Evolutionary conservation across 2,797 vertebrate genomes (phyloP), one percentile per base, ranked within the genome.

Genomic region (Clarias laeviceps): DNA sequence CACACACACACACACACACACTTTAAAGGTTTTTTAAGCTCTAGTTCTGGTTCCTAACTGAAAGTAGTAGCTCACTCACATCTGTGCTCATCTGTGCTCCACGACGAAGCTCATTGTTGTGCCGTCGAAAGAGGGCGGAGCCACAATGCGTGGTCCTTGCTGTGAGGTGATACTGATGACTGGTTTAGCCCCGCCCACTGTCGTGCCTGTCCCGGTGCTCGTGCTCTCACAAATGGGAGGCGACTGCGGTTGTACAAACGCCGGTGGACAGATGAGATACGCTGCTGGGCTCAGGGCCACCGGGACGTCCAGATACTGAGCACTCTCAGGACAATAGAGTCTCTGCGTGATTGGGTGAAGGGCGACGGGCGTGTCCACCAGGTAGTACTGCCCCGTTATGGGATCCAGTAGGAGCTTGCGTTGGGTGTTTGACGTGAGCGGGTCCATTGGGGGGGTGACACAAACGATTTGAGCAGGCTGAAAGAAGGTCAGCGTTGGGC

Each of bases 51-150:
- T 17, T 66, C 15, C 27, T 8, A 66, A 66, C 65, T 66, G 65
- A 32, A 66, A 64, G n/a, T 64, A 27, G 11, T 34, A 6, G 90
- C 94, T 94, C 91, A 95, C 94, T 32, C 80, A 82, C 70, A 5
- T 91, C n/a, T 65, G 24, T 50, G 8, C 40, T 97, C 96, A 98
- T 94, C 97, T 95, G 93, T 99, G 98, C 91, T 99, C 98, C 91
- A 99, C 97, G 76, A 98, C 97, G 54, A 99, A 99, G 90, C 98
- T 98, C 98, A 99, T 98, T 79, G 98, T 99, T 86, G 97, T 99
- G 86, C 98, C 98, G 0, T 99, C 98, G 6, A 99, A 99, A 84
- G 97, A 99, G 14, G 98, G 97, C 0, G 97, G 97, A 0, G 97
- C 97, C 0, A 99, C 95, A 87, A 99, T 96, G 87, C 97, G 95